Conservation (phyloP, 2,888 invertebrate genomes). For the Neoitamus cyanurus region DNA sequence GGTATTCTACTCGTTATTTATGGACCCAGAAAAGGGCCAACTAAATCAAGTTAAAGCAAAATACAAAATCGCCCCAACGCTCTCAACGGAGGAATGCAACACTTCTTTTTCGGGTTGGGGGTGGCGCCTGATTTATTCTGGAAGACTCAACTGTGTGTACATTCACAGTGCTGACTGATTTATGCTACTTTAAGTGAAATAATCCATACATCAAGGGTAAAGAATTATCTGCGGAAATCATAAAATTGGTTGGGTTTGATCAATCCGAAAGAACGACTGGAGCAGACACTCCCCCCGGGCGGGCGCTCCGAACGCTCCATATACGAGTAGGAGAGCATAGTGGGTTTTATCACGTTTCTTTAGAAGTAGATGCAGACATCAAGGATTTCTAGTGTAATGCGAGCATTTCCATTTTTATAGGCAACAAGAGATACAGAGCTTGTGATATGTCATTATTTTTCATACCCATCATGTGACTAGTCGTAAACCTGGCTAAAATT, state of each 20-base stretch:
- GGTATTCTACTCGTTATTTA: conserved; percentile 24
- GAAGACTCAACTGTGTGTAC: background rate
- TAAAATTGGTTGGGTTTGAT: conserved; percentile 25
- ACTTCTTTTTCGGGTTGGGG: background rate
- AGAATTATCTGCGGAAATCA: conserved; percentile 28
- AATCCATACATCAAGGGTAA: background rate
- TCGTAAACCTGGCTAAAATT: background rate
- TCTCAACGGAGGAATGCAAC: conserved; percentile 13
- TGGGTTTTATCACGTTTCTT: background rate
- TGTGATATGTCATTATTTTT: background rate
- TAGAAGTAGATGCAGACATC: background rate
- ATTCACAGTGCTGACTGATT: conserved; percentile 10
- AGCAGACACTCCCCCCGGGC: background rate
- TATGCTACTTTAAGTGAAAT: conserved; percentile 34
- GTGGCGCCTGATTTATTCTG: conserved; percentile 10
- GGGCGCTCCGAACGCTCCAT: background rate
- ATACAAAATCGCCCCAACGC: conserved; percentile 5
- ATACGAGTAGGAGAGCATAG: background rate
- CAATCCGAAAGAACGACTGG: background rate
- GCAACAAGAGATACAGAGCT: background rate
- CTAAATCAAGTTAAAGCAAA: conserved; percentile 29
- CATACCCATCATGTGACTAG: background rate
- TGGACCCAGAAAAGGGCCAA: conserved; percentile 32
- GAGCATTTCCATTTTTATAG: background rate
- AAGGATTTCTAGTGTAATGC: background rate